These are phyloP conservation scores for Anthopleura xanthogrammica DNA, from an alignment of 92 coral and sea anemone genomes.

Conservation along the genomic window DNA sequence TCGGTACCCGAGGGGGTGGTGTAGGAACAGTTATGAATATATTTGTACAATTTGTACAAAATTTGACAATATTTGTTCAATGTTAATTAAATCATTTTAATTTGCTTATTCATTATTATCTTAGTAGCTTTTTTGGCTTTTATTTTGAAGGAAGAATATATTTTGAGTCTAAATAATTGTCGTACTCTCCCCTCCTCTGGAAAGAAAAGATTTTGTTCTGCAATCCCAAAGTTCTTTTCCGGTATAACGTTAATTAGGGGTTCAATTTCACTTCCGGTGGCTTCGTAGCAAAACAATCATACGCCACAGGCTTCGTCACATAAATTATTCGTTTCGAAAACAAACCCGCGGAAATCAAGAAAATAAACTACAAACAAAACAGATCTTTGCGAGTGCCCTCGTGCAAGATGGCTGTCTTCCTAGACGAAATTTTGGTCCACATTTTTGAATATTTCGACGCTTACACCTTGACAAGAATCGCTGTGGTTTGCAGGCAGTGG, in stretches of 20 bases:
- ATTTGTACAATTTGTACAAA: conserved; percentile 13
- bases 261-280: conserved; percentile 63
- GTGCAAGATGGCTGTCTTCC: conserved; percentile 60
- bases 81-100: neutral
- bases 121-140: neutral
- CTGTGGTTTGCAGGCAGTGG: conserved; percentile 87
- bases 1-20: neutral
- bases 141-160: neutral
- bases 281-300: conserved; percentile 53
- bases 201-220: neutral
- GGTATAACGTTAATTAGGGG: conserved; percentile 13
- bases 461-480: conserved; percentile 48
- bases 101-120: neutral
- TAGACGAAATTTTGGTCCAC: conserved; percentile 89
- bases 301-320: conserved; percentile 34
- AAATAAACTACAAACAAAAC: conserved; percentile 4
- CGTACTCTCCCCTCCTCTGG: neutral
- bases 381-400: neutral
- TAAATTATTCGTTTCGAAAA: conserved; percentile 26
- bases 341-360: conserved; percentile 21
- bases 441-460: conserved; percentile 87
- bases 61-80: neutral
- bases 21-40: neutral
- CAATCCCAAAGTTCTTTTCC: conserved; percentile 48
- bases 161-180: neutral